These are phyloP conservation scores for Iguana delicatissima DNA, from an alignment of 2,797 vertebrate genomes.

Conservation along the genomic window DNA sequence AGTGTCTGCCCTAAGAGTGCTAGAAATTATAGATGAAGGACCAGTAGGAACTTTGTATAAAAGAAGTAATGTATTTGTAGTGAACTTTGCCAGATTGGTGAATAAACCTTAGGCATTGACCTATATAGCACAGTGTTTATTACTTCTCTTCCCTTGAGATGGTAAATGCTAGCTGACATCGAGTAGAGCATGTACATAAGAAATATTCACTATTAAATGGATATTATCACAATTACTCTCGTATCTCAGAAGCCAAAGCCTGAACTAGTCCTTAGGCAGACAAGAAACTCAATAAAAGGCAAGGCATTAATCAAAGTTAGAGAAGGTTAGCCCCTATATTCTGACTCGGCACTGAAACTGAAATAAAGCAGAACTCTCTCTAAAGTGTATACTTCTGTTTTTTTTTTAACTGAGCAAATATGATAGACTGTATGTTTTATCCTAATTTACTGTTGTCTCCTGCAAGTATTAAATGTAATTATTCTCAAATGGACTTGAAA, in stretches of 20 bases:
- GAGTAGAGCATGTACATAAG: neutral
- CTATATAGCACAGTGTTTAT: neutral
- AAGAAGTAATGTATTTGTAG: neutral
- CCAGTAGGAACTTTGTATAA: neutral
- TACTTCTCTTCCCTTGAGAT: neutral
- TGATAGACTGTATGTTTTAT: neutral
- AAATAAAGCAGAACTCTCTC: conserved; percentile 13
- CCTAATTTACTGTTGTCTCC: too few species aligned
- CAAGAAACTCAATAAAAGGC: neutral
- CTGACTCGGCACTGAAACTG: accelerated
- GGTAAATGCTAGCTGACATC: neutral
- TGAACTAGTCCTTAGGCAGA: neutral
- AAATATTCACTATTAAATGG: neutral
- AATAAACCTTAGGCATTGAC: neutral
- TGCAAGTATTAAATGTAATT: too few species aligned
- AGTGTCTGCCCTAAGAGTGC: too few species aligned
- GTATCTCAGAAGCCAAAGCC: neutral
- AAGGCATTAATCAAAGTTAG: neutral
- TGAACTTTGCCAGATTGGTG: neutral
- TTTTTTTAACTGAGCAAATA: neutral
- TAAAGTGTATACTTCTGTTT: neutral
- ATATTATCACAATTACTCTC: neutral
- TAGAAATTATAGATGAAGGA: neutral
- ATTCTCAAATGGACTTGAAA: neutral
- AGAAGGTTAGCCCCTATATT: neutral